Evolutionary conservation across 2,113 vertebrate species (phyloP), one percentile per base, ranked within the genome.

Genomic region (Paratilapia polleni): DNA sequence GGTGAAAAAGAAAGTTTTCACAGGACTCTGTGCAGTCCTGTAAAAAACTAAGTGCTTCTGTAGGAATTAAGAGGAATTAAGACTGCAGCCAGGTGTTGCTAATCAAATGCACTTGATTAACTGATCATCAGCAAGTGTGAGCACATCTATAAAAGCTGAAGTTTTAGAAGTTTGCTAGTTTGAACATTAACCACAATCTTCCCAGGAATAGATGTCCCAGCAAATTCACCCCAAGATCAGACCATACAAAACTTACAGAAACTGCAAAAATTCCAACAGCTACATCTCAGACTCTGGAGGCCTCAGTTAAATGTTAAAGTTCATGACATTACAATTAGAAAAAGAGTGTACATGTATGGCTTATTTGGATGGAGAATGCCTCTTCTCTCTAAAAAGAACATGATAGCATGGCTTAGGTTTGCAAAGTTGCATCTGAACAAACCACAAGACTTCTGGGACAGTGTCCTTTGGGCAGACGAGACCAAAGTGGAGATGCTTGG

Each of bases 251-350:
- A 3, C 28, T 31, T 4, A 31, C 3, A 31, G 28, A 68, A 43
- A 0, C 22, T 47, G 14, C 38, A 1, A 47, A 68, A 68, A 2
- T 26, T 6, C 38, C 14, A 26, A 47, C 38, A 68, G 41, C 38
- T 68, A 19, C 41, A 68, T 68, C 22, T 68, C 41, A n/a, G 6
- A 64, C 24, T 8, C 24, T 12, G 14, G 12, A 58, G 31, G 28
- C 1, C 14, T 28, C 22, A 47, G 12, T 19, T 68, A 68, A 47
- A 68, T 26, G 63, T 68, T 47, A 26, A 68, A 2, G 22, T 26
- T 68, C 41, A 47, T 68, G 22, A 24, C 14, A 47, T 38, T 47
- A 19, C 6, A 47, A 47, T 68, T 19, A 0, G 0, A 47, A 68
- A 47, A 47, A 0, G 0, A 68, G 8, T 4, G 4, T 43, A 66